Evolutionary conservation across 2,797 vertebrate species (phyloP), one percentile per base, ranked within the genome.

Genomic region (Eulemur coronatus): DNA sequence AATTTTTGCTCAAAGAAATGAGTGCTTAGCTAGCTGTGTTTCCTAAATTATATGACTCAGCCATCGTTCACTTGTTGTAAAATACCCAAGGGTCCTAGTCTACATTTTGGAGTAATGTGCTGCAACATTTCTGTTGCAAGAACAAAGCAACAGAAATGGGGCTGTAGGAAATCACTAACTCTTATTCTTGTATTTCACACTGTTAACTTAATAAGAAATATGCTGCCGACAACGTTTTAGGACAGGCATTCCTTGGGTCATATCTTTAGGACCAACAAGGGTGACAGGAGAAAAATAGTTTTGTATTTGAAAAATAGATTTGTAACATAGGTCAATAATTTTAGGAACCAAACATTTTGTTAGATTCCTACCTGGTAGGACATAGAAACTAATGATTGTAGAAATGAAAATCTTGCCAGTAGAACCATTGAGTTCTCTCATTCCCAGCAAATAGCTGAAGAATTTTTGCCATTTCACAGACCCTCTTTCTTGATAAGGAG

Each of bases 11-110:
- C 84, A 98, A 97, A 91, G 95, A 97, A 96, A 98, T 35, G 24
- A 97, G 33, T 94, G 90, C 91, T 97, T 96, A 96, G 92, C 79
- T 96, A 92, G 84, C 91, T 95, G 28, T 94, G 67, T 95, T 98
- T 97, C 90, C 96, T 95, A 97, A 97, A 96, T 96, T 96, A 95
- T 97, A 96, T 96, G 95, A 93, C 93, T 94, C 81, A 95, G 94
- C 82, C 91, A 95, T 92, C 97, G 94, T 96, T 96, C 96, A 93
- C 82, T 96, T 97, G n/a, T 88, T 79, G 84, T 82, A 89, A 96
- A 98, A 97, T 96, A 94, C 95, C 88, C 96, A 86, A 84, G 93
- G 80, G 93, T 86, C 81, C 89, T 94, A 38, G 90, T 96, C 89
- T 61, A 72, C 72, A 96, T 97, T 98, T 97, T 96, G 90, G 95